A percentile compares a stretch with the other conserved stretches of the same genome.
Conservation (phyloP, 2,113 vertebrate species). For the Hassar affinis region DNA sequence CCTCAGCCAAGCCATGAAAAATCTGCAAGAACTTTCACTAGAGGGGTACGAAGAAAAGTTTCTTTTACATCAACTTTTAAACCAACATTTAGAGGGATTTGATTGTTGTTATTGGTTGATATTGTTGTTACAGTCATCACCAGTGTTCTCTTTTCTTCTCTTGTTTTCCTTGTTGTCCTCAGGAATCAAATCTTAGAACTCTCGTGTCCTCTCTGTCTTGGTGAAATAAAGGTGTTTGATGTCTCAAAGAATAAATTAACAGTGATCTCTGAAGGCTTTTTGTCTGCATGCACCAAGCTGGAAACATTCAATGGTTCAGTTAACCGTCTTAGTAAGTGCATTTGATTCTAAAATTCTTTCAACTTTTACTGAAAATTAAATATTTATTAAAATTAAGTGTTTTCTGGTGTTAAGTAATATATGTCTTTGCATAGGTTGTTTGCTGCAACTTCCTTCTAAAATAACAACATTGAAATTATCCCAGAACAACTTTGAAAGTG, state of each 20-base stretch:
- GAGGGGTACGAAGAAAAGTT: constrained; percentile 78
- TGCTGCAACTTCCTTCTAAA: constrained; percentile 78
- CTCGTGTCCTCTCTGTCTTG: constrained; percentile 70
- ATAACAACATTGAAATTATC: constrained; percentile 85
- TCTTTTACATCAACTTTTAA: background rate
- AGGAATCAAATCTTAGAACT: constrained; percentile 84
- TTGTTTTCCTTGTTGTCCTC: constrained; percentile 1
- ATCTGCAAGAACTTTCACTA: constrained; percentile 82
- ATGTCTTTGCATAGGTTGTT: constrained; percentile 67
- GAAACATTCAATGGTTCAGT: constrained; percentile 82
- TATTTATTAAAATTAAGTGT: too few species aligned
- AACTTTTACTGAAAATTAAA: too few species aligned
- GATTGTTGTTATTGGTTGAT: background rate
- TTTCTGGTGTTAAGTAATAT: background rate
- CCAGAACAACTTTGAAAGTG: constrained; percentile 77
- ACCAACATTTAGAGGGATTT: background rate
- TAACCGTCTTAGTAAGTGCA: constrained; percentile 83
- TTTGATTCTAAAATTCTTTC: background rate
- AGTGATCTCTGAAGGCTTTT: constrained; percentile 71
- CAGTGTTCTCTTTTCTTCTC: background rate
- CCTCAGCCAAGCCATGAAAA: constrained; percentile 67
- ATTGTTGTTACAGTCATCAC: background rate
- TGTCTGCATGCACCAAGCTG: constrained; percentile 80
- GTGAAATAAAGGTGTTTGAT: constrained; percentile 84
- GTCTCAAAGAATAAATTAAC: constrained; percentile 85